phyloP scores from a whole-genome alignment of 2,797 vertebrate genomes.

The Microctenopoma steveboyesi region DNA sequence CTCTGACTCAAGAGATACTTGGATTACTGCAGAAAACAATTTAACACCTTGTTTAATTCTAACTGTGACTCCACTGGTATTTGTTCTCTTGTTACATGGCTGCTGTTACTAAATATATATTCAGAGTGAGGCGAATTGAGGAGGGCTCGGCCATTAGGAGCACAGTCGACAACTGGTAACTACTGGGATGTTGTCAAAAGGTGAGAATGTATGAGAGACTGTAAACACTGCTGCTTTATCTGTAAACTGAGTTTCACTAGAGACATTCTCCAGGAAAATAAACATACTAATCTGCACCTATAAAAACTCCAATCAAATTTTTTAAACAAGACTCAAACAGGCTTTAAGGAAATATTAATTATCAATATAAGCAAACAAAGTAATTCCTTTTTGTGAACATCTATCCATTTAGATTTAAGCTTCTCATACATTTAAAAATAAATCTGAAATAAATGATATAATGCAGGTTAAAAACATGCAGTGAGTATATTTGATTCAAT shows the following conservation, averaged over 20 bases:
- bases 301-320: not conserved
- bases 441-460: not conserved
- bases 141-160: conserved; percentile 1
- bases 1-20: conserved; percentile 6
- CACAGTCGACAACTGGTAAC: not conserved
- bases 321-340: not conserved
- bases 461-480: not conserved
- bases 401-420: no score
- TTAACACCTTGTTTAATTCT: not conserved
- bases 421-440: not conserved
- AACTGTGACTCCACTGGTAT: not conserved
- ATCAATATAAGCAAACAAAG: not conserved
- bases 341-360: not conserved
- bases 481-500: not conserved
- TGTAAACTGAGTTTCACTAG: not conserved
- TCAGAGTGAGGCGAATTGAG: conserved; percentile 10
- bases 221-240: not conserved
- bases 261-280: not conserved
- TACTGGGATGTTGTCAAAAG: conserved; percentile 19
- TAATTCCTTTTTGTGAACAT: not conserved
- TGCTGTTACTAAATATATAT: not conserved
- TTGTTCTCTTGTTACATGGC: conserved; percentile 16
- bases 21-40: not conserved
- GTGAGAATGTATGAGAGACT: conserved; percentile 8
- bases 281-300: not conserved